Base-by-base conservation (phyloP, 2,888 invertebrate species). In the Spisula solida region DNA sequence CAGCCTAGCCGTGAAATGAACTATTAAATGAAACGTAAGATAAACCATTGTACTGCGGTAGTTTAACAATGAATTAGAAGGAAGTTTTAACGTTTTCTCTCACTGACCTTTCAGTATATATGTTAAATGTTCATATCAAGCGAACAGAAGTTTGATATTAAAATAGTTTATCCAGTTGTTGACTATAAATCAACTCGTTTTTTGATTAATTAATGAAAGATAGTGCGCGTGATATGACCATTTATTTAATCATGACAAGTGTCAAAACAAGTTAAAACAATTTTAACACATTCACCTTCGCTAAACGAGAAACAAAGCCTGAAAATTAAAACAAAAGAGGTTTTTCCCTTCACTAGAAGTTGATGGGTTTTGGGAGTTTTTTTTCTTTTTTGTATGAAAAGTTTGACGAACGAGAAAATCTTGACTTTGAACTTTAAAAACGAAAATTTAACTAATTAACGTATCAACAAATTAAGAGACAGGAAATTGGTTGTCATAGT, bases 181-280 rank as follows among this genome's bases (percentile, higher is more conserved):
- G 20, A 34, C 34, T 29, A 87, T 87, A 81, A 87, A 82, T 87
- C 87, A 87, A 51, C 55, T 25, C 48, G 82, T 87, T 86, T 82
- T 75, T 87, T 87, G 87, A 87, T 87, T 82, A 87, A 87, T 87
- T 87, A 87, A 87, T 82, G 81, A 78, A 82, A 82, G 87, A 87
- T 86, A 86, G 86, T 81, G 55, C 29, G 70, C 70, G 70, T 81
- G 86, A 86, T 87, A 82, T 75, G 75, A n/a, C 82, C 51, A 75
- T 81, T 60, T 78, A 75, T 75, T 82, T 82, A 82, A 87, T 87
- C 87, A 75, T 87, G 87, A 87, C 87, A 87, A 82, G 82, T 87
- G 87, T 87, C 87, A 87, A 75, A 87, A 87, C 87, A 87, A 82
- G 75, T 87, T 82, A 87, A 86, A 87, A 82, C 87, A 82, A 81